Evolutionary conservation across 1,140 invertebrate genomes (phyloP).

Genomic region (Papilio glaucus): DNA sequence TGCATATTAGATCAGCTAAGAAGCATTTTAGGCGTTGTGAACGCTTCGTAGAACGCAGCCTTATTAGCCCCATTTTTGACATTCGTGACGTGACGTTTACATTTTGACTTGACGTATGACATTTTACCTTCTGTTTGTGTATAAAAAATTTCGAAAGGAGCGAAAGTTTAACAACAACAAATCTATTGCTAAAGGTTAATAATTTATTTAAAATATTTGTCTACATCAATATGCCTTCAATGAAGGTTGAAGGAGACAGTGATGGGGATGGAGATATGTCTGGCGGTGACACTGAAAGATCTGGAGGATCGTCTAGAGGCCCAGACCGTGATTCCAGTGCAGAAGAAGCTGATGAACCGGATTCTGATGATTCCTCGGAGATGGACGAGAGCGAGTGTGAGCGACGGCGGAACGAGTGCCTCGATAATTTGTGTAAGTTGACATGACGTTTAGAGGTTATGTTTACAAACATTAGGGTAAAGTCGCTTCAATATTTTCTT

Average conservation of each 20-base stretch:
- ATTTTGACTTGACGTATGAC: constrained; percentile 30
- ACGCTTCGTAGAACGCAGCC: too few species aligned
- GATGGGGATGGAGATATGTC: constrained; percentile 85
- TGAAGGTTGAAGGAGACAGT: constrained; percentile 84
- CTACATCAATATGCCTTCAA: constrained; percentile 75
- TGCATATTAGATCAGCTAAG: too few species aligned
- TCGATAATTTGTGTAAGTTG: constrained; percentile 89
- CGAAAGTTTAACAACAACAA: constrained; percentile 11
- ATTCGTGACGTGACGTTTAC: constrained; percentile 31
- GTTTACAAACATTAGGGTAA: constrained; percentile 74
- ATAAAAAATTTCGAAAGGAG: constrained; percentile 30
- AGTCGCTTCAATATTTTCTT: not conserved
- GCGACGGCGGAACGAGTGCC: constrained; percentile 90
- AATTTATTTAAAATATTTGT: constrained; percentile 12
- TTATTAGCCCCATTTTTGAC: constrained; percentile 1
- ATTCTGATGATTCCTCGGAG: constrained; percentile 92
- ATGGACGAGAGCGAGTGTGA: constrained; percentile 97
- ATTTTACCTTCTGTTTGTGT: constrained; percentile 41
- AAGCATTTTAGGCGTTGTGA: too few species aligned
- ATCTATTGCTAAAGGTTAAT: not conserved
- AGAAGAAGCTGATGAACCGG: constrained; percentile 88
- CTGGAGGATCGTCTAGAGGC: constrained; percentile 85
- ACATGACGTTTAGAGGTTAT: constrained; percentile 70
- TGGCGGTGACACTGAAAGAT: constrained; percentile 86
- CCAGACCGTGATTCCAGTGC: constrained; percentile 88